Conservation (phyloP, 2,797 vertebrate genomes). For the Semaprochilodus insignis region DNA sequence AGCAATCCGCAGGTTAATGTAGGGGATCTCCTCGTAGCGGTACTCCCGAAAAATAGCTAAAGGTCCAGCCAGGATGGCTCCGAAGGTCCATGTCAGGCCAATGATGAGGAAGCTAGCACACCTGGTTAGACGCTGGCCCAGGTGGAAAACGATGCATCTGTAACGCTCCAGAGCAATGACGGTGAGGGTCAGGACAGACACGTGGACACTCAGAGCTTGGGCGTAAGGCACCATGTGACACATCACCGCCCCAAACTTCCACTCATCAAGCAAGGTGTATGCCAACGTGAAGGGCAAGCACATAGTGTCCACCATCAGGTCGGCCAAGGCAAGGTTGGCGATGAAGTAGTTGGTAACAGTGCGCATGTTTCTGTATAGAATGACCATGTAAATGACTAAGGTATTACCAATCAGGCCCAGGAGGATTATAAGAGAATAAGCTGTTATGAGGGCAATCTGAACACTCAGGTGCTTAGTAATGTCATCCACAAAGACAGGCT, state of each 20-base stretch:
- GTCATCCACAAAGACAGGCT: slow-evolving; percentile 82
- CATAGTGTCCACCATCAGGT: slow-evolving; percentile 89
- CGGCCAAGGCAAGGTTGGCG: slow-evolving; percentile 91
- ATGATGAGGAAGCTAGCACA: slow-evolving; percentile 87
- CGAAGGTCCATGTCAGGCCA: slow-evolving; percentile 83
- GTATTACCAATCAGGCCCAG: slow-evolving; percentile 89
- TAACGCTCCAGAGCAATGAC: slow-evolving; percentile 92
- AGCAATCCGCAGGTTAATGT: slow-evolving; percentile 86
- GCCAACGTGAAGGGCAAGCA: slow-evolving; percentile 92
- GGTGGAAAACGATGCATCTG: slow-evolving; percentile 90
- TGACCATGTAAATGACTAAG: slow-evolving; percentile 90
- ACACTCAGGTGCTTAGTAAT: slow-evolving; percentile 89
- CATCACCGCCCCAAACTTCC: slow-evolving; percentile 90
- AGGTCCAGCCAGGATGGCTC: slow-evolving; percentile 87
- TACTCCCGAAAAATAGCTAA: slow-evolving; percentile 93
- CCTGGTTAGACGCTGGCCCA: slow-evolving; percentile 87
- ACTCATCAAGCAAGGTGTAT: slow-evolving; percentile 90
- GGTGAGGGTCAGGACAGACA: slow-evolving; percentile 89
- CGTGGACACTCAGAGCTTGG: slow-evolving; percentile 91
- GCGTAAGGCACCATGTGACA: slow-evolving; percentile 91
- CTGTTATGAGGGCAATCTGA: slow-evolving; percentile 85
- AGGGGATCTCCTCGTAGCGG: slow-evolving; percentile 86
- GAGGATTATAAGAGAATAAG: slow-evolving; percentile 90
- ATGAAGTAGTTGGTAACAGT: slow-evolving; percentile 96
- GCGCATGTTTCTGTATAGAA: slow-evolving; percentile 90